Evolutionary conservation across 2,888 invertebrate genomes (phyloP), one percentile per base, ranked within the genome.

Genomic region (Sphaerophoria rueppellii): DNA sequence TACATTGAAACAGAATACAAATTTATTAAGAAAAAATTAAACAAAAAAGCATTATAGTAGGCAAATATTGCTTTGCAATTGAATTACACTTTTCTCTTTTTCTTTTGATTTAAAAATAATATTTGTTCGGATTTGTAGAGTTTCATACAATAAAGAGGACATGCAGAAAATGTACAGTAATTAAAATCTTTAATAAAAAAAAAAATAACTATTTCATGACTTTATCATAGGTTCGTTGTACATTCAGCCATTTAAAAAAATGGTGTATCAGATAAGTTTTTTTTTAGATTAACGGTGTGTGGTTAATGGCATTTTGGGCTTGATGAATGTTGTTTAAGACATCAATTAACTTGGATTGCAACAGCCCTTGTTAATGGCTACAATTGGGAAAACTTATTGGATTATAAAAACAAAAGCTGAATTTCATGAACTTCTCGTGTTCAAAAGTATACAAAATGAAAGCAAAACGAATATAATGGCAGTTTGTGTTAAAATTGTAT

Each of bases 61-160:
- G 6, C 24, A 5, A 4, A 32, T 48, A 72, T 75, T 75, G 75
- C 67, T 75, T 79, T 67, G 65, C 67, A 75, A 71, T 79, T 52
- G 32, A 77, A 77, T 77, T 55, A 82, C 57, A 60, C 32, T 69
- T 14, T 35, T 57, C 14, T 43, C 54, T 9, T 43, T 35, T 46
- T 55, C 50, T 32, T 4, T 71, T 50, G 40, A 40, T 58, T 52
- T 61, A 6, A 40, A 7, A 7, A 14, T 74, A 52, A 6, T 63
- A 32, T 12, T 61, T 16, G 3, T 16, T 74, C 11, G 34, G 50
- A 75, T 40, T 40, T 75, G 24, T 24, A 24, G 24, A 24, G 24
- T 2, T 24, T 24, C 24, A 24, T 24, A 24, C 24, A 24, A 24
- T 24, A 65, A 58, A 52, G 60, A 55, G 46, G 43, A 37, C 37